Conservation (phyloP, 2,888 invertebrate genomes). For the Neoaliturus tenellus region DNA sequence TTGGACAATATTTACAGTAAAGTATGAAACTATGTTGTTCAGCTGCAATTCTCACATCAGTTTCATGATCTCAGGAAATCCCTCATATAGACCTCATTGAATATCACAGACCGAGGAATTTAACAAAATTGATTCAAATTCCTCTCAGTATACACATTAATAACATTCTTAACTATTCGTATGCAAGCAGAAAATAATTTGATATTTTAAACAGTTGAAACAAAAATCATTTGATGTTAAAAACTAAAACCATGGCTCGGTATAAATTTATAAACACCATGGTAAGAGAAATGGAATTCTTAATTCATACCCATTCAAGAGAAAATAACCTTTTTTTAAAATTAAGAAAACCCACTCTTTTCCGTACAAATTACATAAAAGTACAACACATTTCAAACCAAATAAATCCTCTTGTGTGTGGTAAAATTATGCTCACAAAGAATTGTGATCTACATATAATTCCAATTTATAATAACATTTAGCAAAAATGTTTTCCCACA, state of each 20-base stretch:
- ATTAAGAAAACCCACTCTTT: background rate
- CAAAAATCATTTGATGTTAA: too few species aligned
- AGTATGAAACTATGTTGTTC: slow-evolving; percentile 24
- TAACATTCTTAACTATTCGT: too few species aligned
- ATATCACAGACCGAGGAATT: slow-evolving; percentile 29
- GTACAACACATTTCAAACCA: background rate
- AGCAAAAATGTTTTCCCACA: background rate
- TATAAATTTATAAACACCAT: too few species aligned
- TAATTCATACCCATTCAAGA: too few species aligned
- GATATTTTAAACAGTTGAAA: too few species aligned
- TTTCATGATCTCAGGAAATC: slow-evolving; percentile 48
- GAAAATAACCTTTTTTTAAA: too few species aligned
- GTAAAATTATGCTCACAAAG: too few species aligned
- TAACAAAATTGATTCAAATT: background rate
- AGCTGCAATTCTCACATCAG: background rate
- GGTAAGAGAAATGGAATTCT: too few species aligned
- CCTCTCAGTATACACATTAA: background rate
- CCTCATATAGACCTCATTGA: background rate
- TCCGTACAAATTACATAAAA: background rate
- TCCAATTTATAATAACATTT: background rate
- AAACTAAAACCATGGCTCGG: too few species aligned
- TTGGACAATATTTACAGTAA: slow-evolving; percentile 36
- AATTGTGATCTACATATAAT: too few species aligned
- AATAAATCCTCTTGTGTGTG: background rate
- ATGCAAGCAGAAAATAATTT: too few species aligned